Evolutionary conservation across 1,140 invertebrate genomes (phyloP).

Genomic region (Platorchestia sp.): DNA sequence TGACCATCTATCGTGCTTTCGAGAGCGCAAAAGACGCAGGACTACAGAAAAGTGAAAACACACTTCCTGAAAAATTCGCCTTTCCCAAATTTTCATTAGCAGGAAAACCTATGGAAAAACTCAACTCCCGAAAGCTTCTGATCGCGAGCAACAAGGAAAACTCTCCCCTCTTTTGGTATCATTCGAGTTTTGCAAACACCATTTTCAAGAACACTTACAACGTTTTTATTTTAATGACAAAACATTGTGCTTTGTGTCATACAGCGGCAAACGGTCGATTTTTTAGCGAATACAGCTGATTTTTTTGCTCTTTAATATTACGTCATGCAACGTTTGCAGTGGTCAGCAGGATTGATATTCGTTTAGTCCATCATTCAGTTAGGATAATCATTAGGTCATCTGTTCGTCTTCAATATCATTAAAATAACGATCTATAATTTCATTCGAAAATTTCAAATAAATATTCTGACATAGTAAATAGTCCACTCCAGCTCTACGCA

Average conservation of each 20-base stretch:
- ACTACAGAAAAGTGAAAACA: background rate
- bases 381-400: too few species aligned
- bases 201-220: background rate
- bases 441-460: too few species aligned
- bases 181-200: background rate
- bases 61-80: background rate
- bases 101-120: background rate
- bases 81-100: background rate
- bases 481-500: too few species aligned
- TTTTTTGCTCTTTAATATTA: background rate
- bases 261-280: background rate
- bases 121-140: background rate
- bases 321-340: background rate
- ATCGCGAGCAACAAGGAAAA: background rate
- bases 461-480: too few species aligned
- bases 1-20: background rate
- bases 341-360: too few species aligned
- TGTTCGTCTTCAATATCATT: too few species aligned
- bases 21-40: background rate
- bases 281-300: background rate
- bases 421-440: too few species aligned
- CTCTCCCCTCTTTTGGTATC: background rate
- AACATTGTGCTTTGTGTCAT: background rate
- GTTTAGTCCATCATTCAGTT: too few species aligned
- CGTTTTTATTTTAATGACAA: background rate